Evolutionary conservation across 2,113 vertebrate species (phyloP).

Genomic region (Ptilonorhynchus violaceus): DNA sequence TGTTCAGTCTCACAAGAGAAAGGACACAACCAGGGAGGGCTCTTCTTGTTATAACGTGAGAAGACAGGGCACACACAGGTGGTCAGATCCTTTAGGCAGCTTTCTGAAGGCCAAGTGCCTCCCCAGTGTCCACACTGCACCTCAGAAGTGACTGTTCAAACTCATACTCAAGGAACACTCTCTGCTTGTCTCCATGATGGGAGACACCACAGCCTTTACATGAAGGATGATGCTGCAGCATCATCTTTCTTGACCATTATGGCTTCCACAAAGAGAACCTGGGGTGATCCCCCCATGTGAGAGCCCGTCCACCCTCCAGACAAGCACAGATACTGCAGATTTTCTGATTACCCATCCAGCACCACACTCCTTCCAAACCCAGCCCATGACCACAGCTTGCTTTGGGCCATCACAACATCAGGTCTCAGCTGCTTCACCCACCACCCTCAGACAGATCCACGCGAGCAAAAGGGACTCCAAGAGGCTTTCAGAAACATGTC

Average conservation of each 20-base stretch:
- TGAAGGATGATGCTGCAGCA: background rate
- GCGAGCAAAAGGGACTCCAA: background rate
- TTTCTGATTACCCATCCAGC: background rate
- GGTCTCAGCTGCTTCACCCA: background rate
- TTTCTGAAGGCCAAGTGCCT: background rate
- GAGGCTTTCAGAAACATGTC: background rate
- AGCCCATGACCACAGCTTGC: background rate
- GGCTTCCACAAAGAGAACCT: background rate
- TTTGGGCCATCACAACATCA: background rate
- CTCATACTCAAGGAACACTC: background rate
- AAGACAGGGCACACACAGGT: fast-evolving
- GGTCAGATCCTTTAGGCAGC: background rate
- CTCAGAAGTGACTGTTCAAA: background rate
- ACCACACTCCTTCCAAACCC: background rate
- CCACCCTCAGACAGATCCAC: background rate
- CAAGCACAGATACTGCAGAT: background rate
- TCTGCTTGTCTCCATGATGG: background rate
- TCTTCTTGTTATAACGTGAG: background rate
- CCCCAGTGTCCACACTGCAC: background rate
- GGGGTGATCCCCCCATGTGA: background rate
- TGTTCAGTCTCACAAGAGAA: background rate
- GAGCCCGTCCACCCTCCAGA: background rate
- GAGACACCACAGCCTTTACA: background rate
- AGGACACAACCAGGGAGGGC: fast-evolving
- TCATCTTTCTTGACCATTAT: fast-evolving